phyloP scores from a whole-genome alignment of 2,797 vertebrate genomes.

The Hipposideros larvatus region DNA sequence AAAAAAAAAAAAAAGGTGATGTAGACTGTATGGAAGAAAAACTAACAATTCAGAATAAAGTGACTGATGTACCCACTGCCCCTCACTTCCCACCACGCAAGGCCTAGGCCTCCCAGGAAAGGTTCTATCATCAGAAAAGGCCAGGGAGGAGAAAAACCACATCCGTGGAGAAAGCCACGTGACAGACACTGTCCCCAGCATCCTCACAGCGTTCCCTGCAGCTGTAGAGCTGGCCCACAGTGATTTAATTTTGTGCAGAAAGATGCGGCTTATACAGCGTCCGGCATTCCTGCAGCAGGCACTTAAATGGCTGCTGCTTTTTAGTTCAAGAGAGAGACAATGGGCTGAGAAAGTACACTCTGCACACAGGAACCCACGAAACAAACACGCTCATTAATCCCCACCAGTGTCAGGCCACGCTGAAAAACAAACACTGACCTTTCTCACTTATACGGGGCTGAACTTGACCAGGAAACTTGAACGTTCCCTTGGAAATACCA shows the following conservation, averaged over 20 bases:
- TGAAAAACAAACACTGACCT: not conserved
- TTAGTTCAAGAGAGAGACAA: not conserved
- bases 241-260: not conserved
- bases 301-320: not conserved
- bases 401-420: not conserved
- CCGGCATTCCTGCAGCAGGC: not conserved
- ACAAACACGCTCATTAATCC: not conserved
- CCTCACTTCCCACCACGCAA: not conserved
- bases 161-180: accelerated
- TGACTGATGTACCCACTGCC: not conserved
- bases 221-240: not conserved
- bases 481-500: slow-evolving; percentile 8
- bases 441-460: not conserved
- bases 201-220: accelerated
- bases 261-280: not conserved
- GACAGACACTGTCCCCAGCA: not conserved
- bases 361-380: not conserved
- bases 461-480: slow-evolving; percentile 37
- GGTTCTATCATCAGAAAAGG: not conserved
- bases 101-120: not conserved
- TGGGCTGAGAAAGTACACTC: not conserved
- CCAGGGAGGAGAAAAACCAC: not conserved
- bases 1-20: not conserved
- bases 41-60: not conserved
- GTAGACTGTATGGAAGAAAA: not conserved